Percentiles rank a stretch among this genome's conserved stretches.
These are phyloP conservation scores for Clostera curtula DNA, from an alignment of 2,888 invertebrate species.

Conservation along the genomic window DNA sequence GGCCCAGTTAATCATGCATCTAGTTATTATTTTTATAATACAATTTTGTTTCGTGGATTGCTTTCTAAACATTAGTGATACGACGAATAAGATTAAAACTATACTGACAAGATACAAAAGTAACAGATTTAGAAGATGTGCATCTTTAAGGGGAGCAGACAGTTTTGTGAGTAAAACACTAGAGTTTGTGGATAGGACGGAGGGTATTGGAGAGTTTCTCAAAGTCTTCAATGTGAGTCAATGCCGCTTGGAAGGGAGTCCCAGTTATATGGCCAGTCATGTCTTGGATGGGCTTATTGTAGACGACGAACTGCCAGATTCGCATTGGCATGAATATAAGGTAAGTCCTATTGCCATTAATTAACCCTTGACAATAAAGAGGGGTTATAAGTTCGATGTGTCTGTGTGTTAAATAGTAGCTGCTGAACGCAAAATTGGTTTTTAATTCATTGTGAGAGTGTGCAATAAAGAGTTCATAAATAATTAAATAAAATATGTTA, in stretches of 20 bases:
- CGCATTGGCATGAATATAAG: constrained; percentile 60
- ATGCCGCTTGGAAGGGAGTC: constrained; percentile 24
- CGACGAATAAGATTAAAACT: constrained; percentile 27
- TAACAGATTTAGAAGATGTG: constrained; percentile 23
- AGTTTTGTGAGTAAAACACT: constrained; percentile 28
- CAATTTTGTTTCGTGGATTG: constrained; percentile 25
- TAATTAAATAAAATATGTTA: too few relatives aligned
- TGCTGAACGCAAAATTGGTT: too few relatives aligned
- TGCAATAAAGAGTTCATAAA: too few relatives aligned
- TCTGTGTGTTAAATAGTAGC: too few relatives aligned
- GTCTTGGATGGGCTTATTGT: constrained; percentile 39
- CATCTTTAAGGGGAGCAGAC: constrained; percentile 16
- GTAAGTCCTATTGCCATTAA: too few relatives aligned
- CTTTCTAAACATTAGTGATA: constrained; percentile 28
- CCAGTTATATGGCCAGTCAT: constrained; percentile 29
- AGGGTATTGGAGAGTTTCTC: constrained; percentile 33
- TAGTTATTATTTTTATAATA: constrained; percentile 27
- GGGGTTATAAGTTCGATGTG: too few relatives aligned
- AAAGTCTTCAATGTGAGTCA: constrained; percentile 35
- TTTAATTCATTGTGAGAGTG: too few relatives aligned
- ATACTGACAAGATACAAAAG: constrained; percentile 27
- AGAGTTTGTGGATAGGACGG: constrained; percentile 31
- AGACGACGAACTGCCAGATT: constrained; percentile 36
- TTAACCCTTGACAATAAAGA: too few relatives aligned
- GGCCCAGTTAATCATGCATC: constrained; percentile 26